Percentiles rank a stretch among this genome's conserved stretches.
phyloP scores from a whole-genome alignment of 2,888 invertebrate species.

The Ligdia adustata region DNA sequence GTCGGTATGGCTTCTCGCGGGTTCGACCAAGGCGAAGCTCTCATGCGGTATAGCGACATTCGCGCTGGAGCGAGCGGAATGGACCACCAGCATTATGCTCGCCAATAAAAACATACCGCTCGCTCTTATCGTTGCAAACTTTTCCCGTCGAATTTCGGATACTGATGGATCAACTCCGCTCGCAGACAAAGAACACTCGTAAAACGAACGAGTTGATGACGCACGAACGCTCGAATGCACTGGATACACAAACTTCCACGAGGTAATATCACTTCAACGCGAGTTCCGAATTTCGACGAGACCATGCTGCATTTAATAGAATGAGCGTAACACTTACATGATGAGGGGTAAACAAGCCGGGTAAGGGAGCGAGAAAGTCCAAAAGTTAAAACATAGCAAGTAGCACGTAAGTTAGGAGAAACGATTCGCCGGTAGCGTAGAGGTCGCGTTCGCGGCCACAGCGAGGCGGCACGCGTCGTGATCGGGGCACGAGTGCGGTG shows the following conservation, averaged over 20 bases:
- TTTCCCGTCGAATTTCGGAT: constrained; percentile 79
- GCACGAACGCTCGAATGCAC: constrained; percentile 62
- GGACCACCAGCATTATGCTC: constrained; percentile 41
- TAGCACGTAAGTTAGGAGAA: constrained; percentile 79
- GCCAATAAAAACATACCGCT: constrained; percentile 58
- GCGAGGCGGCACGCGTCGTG: constrained; percentile 82
- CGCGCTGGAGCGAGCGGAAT: constrained; percentile 57
- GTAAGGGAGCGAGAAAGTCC: constrained; percentile 78
- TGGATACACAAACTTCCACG: constrained; percentile 80
- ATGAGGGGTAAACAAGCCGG: constrained; percentile 82
- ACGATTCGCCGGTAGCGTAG: constrained; percentile 83
- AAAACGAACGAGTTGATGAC: constrained; percentile 43
- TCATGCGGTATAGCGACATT: constrained; percentile 59
- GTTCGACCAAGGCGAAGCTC: constrained; percentile 63
- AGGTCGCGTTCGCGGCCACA: constrained; percentile 86
- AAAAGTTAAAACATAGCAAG: constrained; percentile 80
- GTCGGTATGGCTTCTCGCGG: constrained; percentile 50
- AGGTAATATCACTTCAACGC: constrained; percentile 66
- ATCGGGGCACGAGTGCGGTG: constrained; percentile 82
- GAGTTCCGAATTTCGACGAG: constrained; percentile 79
- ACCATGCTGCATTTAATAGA: constrained; percentile 70
- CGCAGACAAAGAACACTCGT: constrained; percentile 60
- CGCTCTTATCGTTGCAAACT: constrained; percentile 64
- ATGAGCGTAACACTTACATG: constrained; percentile 83
- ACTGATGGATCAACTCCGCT: constrained; percentile 58